Conservation (phyloP, 1,140 invertebrate species). For the Drosophila arizonae region DNA sequence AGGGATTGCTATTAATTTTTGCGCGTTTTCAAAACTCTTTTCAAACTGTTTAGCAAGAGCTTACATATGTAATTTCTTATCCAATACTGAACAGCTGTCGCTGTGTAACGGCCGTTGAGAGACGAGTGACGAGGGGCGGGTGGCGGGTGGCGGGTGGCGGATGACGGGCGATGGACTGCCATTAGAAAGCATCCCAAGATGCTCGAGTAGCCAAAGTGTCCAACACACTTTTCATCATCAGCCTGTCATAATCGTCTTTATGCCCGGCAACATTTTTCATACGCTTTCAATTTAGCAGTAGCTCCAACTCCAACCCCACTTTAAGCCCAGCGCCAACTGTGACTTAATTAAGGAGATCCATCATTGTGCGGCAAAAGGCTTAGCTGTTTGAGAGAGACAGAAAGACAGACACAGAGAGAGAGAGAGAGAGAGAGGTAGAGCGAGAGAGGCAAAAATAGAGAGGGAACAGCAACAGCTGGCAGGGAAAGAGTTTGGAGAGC, state of each 20-base stretch:
- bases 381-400: conserved; percentile 11
- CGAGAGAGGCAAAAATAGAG: not conserved
- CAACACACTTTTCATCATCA: conserved; percentile 3
- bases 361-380: conserved; percentile 50
- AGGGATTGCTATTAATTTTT: not conserved
- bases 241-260: not conserved
- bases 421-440: not conserved
- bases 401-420: not conserved
- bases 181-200: not conserved
- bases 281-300: conserved; percentile 15
- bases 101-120: not conserved
- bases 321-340: conserved; percentile 26
- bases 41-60: not conserved
- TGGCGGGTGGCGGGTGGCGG: no score
- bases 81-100: not conserved
- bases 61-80: not conserved
- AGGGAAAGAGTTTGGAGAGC: not conserved
- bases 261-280: conserved; percentile 23
- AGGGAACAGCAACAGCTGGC: not conserved
- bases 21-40: not conserved
- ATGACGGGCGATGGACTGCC: not conserved
- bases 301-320: not conserved
- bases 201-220: not conserved
- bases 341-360: conserved; percentile 71
- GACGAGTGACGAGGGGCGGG: no score